Conservation (phyloP, 2,797 vertebrate species). For the Xerus rutilus region DNA sequence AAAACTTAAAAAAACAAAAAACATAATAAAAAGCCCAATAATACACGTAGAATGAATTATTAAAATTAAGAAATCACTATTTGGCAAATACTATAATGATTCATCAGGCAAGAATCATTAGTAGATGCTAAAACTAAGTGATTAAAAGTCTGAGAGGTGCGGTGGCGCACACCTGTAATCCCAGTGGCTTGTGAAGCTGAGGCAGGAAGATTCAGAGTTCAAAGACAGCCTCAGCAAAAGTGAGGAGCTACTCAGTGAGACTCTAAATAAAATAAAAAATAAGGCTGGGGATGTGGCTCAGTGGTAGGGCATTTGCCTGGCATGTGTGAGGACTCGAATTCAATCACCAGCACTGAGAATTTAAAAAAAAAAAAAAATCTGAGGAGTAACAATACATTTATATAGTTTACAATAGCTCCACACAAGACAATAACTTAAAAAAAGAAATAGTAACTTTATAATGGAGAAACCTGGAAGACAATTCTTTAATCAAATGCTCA, state of each 20-base stretch:
- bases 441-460: background rate
- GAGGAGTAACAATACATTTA: background rate
- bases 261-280: too few relatives aligned
- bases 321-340: too few relatives aligned
- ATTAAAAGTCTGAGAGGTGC: background rate
- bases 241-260: too few relatives aligned
- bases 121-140: slow-evolving; percentile 3
- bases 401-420: background rate
- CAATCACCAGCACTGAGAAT: too few relatives aligned
- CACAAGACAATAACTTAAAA: background rate
- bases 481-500: background rate
- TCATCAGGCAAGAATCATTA: background rate
- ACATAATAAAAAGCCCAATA: background rate
- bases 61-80: background rate
- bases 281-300: too few relatives aligned
- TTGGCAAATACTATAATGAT: background rate
- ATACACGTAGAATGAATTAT: background rate
- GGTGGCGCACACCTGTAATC: too few relatives aligned
- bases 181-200: too few relatives aligned
- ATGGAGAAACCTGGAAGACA: background rate
- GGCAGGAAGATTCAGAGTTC: too few relatives aligned
- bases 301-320: too few relatives aligned
- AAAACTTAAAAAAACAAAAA: background rate
- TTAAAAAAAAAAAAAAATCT: too few relatives aligned
- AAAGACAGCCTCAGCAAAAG: too few relatives aligned